phyloP scores from a whole-genome alignment of 2,113 vertebrate species.

The Scartelaos histophorus region DNA sequence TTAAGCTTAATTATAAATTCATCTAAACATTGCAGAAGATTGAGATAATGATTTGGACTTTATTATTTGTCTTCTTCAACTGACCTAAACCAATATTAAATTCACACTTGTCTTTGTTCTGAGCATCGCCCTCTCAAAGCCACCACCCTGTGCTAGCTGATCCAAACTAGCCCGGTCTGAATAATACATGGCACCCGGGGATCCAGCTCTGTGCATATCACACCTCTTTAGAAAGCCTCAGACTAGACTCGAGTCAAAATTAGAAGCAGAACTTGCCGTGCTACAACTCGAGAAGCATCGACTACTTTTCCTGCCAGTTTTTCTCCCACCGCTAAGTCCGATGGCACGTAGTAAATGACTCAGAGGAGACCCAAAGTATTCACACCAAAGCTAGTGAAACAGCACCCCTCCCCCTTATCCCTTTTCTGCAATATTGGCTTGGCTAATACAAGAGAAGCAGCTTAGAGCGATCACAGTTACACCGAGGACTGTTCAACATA shows the following conservation, averaged over 20 bases:
- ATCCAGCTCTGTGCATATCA: conserved; percentile 12
- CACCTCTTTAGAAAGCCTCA: neutral
- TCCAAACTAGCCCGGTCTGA: conserved; percentile 37
- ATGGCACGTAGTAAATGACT: conserved; percentile 26
- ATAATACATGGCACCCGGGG: conserved; percentile 43
- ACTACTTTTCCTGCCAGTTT: conserved; percentile 21
- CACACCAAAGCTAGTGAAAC: neutral
- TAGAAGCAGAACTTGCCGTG: neutral
- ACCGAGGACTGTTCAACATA: neutral
- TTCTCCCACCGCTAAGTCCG: conserved; percentile 16
- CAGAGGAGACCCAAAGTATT: conserved; percentile 6
- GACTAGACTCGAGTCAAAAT: conserved; percentile 26
- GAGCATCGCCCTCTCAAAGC: neutral
- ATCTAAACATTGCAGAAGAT: neutral
- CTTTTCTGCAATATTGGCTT: conserved; percentile 11
- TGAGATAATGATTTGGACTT: neutral
- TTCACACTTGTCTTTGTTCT: neutral
- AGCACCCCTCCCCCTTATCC: conserved; percentile 3
- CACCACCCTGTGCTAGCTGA: conserved; percentile 23
- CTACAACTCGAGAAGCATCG: conserved; percentile 20
- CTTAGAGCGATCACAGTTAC: neutral
- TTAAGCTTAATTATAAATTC: neutral
- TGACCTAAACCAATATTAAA: neutral
- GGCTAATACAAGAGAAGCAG: conserved; percentile 7
- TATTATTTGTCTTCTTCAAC: neutral